phyloP scores from a whole-genome alignment of 2,888 invertebrate genomes.

The Dimorphilus gyrociliatus region DNA sequence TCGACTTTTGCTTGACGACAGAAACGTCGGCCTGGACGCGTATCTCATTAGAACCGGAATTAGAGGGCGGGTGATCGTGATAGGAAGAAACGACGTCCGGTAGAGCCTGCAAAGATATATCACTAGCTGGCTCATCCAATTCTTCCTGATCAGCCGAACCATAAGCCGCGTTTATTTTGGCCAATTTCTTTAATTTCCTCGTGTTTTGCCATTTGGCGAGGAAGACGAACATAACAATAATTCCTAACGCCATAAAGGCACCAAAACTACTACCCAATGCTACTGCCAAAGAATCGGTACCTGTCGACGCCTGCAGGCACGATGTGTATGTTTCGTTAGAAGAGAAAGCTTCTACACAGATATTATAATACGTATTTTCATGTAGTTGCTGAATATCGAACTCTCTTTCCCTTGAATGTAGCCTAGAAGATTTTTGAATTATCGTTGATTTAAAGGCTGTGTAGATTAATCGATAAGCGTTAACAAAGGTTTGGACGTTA shows the following conservation, averaged over 20 bases:
- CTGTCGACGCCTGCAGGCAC: conserved; percentile 10
- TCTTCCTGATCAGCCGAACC: no score
- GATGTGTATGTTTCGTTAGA: no score
- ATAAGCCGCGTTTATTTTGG: no score
- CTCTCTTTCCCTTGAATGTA: conserved; percentile 3
- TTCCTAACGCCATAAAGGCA: conserved; percentile 13
- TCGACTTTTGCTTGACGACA: no score
- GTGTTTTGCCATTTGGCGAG: conserved; percentile 14
- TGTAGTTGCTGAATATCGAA: conserved; percentile 12
- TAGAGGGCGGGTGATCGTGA: no score
- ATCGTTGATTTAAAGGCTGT: conserved; percentile 11
- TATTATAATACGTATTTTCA: conserved; percentile 12
- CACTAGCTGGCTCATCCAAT: no score
- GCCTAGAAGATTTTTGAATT: conserved; percentile 5
- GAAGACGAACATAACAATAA: conserved; percentile 14
- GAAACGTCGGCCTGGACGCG: no score
- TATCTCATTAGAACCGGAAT: no score
- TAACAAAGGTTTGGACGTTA: no score
- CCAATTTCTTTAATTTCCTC: conserved; percentile 4
- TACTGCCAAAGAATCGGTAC: conserved; percentile 12
- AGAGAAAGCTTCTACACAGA: conserved; percentile 9
- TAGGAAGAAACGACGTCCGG: no score
- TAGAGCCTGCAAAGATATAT: no score
- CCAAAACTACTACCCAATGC: conserved; percentile 14
- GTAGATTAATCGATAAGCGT: no score